Base-by-base conservation (phyloP, 2,113 vertebrate species). In the Vidua chalybeata region DNA sequence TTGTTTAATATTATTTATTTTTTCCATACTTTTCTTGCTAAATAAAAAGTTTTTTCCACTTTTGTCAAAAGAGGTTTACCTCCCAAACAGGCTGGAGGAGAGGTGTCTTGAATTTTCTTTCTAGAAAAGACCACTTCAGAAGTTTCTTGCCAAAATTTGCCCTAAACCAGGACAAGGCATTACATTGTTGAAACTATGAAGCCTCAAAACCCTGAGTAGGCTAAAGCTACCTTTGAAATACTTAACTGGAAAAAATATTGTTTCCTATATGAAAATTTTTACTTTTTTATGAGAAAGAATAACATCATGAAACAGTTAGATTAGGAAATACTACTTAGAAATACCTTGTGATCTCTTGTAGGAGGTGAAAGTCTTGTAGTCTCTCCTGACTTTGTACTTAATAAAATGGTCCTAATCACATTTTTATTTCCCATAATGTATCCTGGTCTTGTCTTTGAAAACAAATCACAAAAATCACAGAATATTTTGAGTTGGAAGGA, bases 1-100 rank as follows among this genome's bases (percentile, higher is more conserved):
- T 24, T 45, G 6, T 30, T 46, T 14, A 35, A 22, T 37, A 18
- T 23, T 35, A 46, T 13, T 75, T 1, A 22, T 23, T 59, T 59
- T 59, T 75, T 37, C 14, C 19, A 23, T 59, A 48, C 4, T 30
- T 37, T 23, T 3, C 24, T 58, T 59, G 26, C 16, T 59, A 37
- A 75, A 75, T 23, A 30, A 75, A 13, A 10, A 10, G 6, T 3
- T 35, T 59, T 58, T 46, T 10, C 24, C 19, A 13, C 26, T 37
- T 59, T 75, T 48, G 43, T 59, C 1, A 0, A 37, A 59, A 11
- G 55, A 48, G 4, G 14, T 46, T 58, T 46, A 35, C 19, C 6
- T 58, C 54, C 26, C 0, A 0, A 75, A 30, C 15, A 2, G 0
- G 11, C 2, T 48, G 15, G 19, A 30, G 8, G 26, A 23, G 14